Conservation (phyloP, 2,888 invertebrate genomes). For the Thymelicus lineola region DNA sequence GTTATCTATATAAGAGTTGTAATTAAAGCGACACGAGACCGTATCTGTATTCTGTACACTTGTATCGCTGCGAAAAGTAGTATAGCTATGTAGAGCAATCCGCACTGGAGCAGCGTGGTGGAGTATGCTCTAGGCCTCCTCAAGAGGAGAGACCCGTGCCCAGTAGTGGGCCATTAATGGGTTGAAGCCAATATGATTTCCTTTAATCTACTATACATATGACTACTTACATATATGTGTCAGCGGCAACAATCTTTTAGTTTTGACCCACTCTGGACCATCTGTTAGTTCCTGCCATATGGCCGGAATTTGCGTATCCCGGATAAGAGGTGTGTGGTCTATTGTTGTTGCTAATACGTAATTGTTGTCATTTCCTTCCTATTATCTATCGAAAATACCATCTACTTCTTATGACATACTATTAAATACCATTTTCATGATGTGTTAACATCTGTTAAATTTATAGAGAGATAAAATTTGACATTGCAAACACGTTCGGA, state of each 20-base stretch:
- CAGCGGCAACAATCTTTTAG: not conserved
- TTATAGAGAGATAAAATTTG: not conserved
- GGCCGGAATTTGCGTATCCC: conserved; percentile 45
- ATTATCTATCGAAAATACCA: not conserved
- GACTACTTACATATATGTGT: not conserved
- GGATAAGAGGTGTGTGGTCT: conserved; percentile 52
- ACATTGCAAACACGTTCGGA: not conserved
- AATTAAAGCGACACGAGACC: conserved; percentile 32
- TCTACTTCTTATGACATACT: no score
- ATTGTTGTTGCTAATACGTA: conserved; percentile 14
- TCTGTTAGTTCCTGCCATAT: conserved; percentile 32
- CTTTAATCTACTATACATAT: no score
- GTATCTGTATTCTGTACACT: conserved; percentile 16
- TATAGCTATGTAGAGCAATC: conserved; percentile 23
- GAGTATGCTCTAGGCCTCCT: no score
- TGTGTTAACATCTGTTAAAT: no score
- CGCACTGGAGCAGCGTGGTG: no score
- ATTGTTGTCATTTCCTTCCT: not conserved
- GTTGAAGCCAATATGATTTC: no score
- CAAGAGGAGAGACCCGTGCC: no score
- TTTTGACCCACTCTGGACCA: conserved; percentile 25
- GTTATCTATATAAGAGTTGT: conserved; percentile 52
- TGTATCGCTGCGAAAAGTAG: conserved; percentile 10
- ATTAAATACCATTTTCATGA: not conserved
- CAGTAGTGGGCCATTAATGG: no score